A percentile compares a stretch with the other conserved stretches of the same genome.
Evolutionary conservation across 2,797 vertebrate genomes (phyloP).

Genomic region (Catamblyrhynchus diadema): DNA sequence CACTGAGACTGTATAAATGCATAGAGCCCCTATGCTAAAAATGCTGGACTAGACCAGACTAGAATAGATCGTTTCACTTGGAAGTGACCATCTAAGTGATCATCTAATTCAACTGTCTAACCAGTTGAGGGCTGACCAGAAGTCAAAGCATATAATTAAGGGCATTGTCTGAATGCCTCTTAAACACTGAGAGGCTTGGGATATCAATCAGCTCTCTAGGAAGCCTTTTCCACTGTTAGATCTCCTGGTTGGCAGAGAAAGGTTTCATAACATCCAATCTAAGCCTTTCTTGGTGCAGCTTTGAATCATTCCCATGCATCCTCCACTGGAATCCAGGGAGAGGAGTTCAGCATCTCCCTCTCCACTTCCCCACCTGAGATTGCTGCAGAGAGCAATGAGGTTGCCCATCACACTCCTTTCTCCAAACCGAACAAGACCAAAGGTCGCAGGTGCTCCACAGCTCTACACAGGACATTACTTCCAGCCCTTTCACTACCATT

Average conservation of each 20-base stretch:
- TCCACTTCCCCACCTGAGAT: not conserved
- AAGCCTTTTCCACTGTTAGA: not conserved
- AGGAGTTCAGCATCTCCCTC: not conserved
- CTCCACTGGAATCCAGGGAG: not conserved
- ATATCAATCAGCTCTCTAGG: not conserved
- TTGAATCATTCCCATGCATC: not conserved
- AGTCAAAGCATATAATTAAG: not conserved
- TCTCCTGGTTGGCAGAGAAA: not conserved
- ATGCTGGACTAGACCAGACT: not conserved
- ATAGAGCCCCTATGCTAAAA: not conserved
- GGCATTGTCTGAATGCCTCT: not conserved
- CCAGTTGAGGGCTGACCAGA: not conserved
- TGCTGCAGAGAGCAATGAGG: not conserved
- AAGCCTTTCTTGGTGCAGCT: not conserved
- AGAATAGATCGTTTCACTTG: not conserved
- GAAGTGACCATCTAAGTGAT: not conserved
- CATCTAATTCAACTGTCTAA: not conserved
- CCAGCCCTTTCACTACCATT: not conserved
- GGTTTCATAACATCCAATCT: not conserved
- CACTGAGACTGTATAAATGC: not conserved
- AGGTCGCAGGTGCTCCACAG: not conserved
- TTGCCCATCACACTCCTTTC: not conserved
- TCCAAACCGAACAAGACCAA: not conserved
- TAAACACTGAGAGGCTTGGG: not conserved
- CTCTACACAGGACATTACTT: not conserved